A percentile compares a stretch with the other conserved stretches of the same genome.
Evolutionary conservation across 2,797 vertebrate genomes (phyloP).

Genomic region (Paratrypauchen microcephalus): DNA sequence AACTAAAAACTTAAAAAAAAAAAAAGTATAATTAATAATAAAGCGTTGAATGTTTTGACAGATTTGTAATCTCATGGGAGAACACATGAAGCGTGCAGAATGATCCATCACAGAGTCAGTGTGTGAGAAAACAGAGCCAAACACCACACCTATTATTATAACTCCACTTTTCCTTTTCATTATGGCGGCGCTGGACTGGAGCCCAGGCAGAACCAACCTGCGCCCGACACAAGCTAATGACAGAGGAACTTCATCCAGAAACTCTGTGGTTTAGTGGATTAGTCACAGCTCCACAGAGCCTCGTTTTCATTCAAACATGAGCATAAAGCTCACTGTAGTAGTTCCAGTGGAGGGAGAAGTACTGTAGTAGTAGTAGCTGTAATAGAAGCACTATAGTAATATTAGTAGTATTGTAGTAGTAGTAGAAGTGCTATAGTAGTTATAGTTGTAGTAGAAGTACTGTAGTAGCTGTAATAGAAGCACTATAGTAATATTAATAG

Average conservation of each 20-base stretch:
- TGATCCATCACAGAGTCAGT: neutral
- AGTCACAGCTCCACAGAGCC: constrained; percentile 4
- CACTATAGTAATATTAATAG: too few species aligned
- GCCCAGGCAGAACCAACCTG: neutral
- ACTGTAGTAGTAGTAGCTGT: too few species aligned
- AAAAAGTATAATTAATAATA: neutral
- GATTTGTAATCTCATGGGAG: neutral
- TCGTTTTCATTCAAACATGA: too few species aligned
- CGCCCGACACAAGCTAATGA: constrained; percentile 16
- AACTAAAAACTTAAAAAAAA: neutral
- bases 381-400: too few species aligned
- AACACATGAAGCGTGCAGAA: neutral
- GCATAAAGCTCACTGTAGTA: too few species aligned
- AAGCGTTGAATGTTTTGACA: neutral
- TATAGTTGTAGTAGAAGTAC: too few species aligned
- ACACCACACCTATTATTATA: neutral
- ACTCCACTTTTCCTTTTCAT: neutral
- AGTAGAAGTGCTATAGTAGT: too few species aligned
- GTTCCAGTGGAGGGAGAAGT: too few species aligned
- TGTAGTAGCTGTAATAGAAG: too few species aligned
- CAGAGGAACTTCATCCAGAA: constrained; percentile 25
- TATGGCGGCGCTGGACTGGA: neutral
- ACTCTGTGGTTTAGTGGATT: constrained; percentile 51
- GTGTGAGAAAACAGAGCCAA: constrained; percentile 4
- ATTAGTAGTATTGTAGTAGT: too few species aligned